Evolutionary conservation across 2,888 invertebrate genomes (phyloP), one percentile per base, ranked within the genome.

Genomic region (Drosophila koepferae): DNA sequence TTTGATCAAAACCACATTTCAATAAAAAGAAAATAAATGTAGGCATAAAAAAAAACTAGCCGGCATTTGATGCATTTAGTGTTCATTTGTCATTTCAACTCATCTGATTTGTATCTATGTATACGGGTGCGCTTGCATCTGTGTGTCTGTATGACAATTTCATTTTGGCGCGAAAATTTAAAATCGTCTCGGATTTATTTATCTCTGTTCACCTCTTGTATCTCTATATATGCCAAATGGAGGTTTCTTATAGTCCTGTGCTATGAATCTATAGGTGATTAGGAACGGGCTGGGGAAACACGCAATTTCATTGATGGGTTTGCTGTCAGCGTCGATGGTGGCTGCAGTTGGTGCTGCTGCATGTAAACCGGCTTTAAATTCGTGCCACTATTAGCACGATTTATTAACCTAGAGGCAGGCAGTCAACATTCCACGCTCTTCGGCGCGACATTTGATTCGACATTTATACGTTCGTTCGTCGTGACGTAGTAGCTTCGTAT

Each of bases 301-400:
- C 46, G 46, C 46, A 79, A 87, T 81, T 89, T 87, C 88, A 89
- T 89, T 84, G 87, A 89, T 87, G 78, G 60, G 74, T 81, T 70
- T 73, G 64, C 65, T 60, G 71, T 55, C 69, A 55, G 28, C 62
- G 49, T 63, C 48, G 20, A 36, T 38, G 2, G 72, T 34, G 46
- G 23, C 12, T 63, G 44, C 70, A 51, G 34, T 41, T 65, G 51
- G 7, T 62, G 54, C 43, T 48, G 53, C 63, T 20, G 65, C 80
- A 78, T 76, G 65, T 61, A 86, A 90, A 89, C 90, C 90, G 90
- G 90, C 90, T 90, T 90, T 83, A 81, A 86, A 90, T 90, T 90
- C 90, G 86, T 86, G 86, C 89, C 83, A 89, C 84, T 89, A 90
- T 83, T 90, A 86, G 89, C 90, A 86, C 86, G 86, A 90, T 90